These are phyloP conservation scores for Paraplagusia blochii DNA, from an alignment of 2,113 vertebrate species.

Conservation along the genomic window DNA sequence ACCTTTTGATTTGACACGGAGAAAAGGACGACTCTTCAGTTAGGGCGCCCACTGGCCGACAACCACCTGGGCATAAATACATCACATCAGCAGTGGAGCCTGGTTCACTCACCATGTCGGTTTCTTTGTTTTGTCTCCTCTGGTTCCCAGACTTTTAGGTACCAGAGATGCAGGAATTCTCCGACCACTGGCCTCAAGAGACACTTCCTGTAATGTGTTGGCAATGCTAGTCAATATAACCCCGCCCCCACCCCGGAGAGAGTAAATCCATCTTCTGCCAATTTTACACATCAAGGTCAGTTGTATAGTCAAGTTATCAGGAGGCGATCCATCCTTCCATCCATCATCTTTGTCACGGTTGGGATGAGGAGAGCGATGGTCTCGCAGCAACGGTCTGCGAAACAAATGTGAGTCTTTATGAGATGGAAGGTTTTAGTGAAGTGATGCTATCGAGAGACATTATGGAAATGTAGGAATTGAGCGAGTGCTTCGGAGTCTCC, in stretches of 20 bases:
- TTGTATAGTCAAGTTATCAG: background rate
- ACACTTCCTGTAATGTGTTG: background rate
- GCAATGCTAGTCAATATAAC: conserved; percentile 7
- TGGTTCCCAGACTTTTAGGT: background rate
- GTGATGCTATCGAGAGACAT: background rate
- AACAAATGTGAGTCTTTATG: background rate
- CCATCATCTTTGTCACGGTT: background rate
- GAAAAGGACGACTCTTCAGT: too few species aligned
- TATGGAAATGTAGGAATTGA: background rate
- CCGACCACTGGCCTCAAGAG: background rate
- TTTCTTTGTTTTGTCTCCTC: background rate
- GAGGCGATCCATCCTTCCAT: background rate
- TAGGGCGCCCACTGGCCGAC: too few species aligned
- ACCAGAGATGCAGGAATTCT: conserved; percentile 1
- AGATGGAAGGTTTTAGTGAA: background rate
- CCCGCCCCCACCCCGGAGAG: background rate
- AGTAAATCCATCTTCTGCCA: background rate
- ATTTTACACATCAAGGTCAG: conserved; percentile 3
- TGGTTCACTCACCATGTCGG: background rate
- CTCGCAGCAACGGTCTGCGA: background rate
- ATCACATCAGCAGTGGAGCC: too few species aligned
- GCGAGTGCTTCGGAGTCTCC: background rate
- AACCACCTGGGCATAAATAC: too few species aligned
- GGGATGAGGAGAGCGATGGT: background rate
- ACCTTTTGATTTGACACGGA: too few species aligned